Base-by-base conservation (phyloP, 1,140 invertebrate species). In the Epicauta chinensis region DNA sequence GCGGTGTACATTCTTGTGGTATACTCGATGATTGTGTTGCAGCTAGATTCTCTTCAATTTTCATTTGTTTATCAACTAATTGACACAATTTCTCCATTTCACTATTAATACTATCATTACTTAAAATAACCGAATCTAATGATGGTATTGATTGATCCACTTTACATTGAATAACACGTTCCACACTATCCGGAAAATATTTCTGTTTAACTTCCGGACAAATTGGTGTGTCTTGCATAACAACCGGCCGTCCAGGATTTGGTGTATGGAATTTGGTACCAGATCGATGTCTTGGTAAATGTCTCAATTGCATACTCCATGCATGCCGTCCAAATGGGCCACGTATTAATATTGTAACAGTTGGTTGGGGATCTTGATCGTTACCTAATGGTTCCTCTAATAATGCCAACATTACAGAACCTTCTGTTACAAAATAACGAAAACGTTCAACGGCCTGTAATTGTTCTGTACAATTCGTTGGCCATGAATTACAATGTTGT, bases 281-380 rank as follows among this genome's bases (percentile, higher is more conserved):
- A 1, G 84, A 84, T 68, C 89, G 84, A 63, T 87, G 84, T 39
- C 87, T 77, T 2, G 91, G 86, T 47, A 90, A 72, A 70, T 93
- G 89, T 12, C 90, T 74, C 32, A 91, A 72, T 64, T 94, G 89
- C 80, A 97, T 83, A 0, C 88, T 91, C 94, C 94, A 98, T 5
- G 90, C 91, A 75, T 93, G 89, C 13, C 93, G 81, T 0, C 93
- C 93, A 75, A 94, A 97, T 0, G 91, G 88, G 16, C 91, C 88
- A 15, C 94, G 80, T 40, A 97, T 86, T 16, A 97, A 73, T 15
- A 93, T 82, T 61, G 82, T 83, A 12, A 88, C 77, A 0, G 84
- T 87, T 4, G 85, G 85, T 61, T 87, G 84, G 9, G 83, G 83
- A 70, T 87, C 84, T 66, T 80, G 83, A 70, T 86, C 82, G 60